Evolutionary conservation across 2,888 invertebrate species (phyloP).

Genomic region (Pherbina coryleti): DNA sequence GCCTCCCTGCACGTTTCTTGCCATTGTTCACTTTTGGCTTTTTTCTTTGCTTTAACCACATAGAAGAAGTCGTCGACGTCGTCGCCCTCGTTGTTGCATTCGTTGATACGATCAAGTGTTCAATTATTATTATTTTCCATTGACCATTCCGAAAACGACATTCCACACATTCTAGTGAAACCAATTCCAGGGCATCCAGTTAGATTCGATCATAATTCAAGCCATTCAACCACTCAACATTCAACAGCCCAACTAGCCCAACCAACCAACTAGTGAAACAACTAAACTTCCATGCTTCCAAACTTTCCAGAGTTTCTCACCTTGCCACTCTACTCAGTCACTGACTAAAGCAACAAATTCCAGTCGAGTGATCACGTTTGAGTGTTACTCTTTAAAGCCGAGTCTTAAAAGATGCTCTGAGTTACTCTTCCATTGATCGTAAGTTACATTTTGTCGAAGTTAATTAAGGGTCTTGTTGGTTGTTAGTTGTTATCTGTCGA

Average conservation of each 20-base stretch:
- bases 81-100: constrained; percentile 31
- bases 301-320: background rate
- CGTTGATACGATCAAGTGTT: constrained; percentile 35
- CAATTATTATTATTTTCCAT: constrained; percentile 53
- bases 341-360: too few relatives aligned
- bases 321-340: too few relatives aligned
- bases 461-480: too few relatives aligned
- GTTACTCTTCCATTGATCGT: too few relatives aligned
- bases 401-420: too few relatives aligned
- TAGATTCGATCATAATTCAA: constrained; percentile 5
- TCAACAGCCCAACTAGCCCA: background rate
- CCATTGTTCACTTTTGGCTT: constrained; percentile 42
- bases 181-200: constrained; percentile 58
- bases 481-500: too few relatives aligned
- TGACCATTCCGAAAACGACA: constrained; percentile 63
- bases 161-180: constrained; percentile 63
- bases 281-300: background rate
- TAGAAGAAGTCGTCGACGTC: constrained; percentile 12
- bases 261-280: background rate
- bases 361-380: too few relatives aligned
- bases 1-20: background rate
- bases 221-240: background rate
- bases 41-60: constrained; percentile 29
- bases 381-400: too few relatives aligned
- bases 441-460: too few relatives aligned